These are phyloP conservation scores for Plectrocnemia conspersa DNA, from an alignment of 1,140 invertebrate species.

Conservation along the genomic window DNA sequence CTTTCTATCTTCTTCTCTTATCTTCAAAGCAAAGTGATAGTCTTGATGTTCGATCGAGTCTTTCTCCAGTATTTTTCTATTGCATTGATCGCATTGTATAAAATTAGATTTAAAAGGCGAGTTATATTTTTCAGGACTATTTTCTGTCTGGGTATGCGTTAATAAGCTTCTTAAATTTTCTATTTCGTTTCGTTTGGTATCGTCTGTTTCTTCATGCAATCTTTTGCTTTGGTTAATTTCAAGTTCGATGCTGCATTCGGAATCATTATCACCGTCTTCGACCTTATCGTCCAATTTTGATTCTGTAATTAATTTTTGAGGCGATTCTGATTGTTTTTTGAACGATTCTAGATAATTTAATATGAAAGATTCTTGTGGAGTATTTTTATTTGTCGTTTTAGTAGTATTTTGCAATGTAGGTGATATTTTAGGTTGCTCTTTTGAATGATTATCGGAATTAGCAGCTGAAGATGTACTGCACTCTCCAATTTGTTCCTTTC, in stretches of 20 bases:
- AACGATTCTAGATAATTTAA: too few species aligned
- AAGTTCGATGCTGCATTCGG: slow-evolving; percentile 45
- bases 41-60: slow-evolving; percentile 54
- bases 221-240: slow-evolving; percentile 46
- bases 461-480: not conserved
- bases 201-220: slow-evolving; percentile 6
- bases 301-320: too few species aligned
- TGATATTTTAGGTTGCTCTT: not conserved
- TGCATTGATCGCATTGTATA: slow-evolving; percentile 50
- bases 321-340: too few species aligned
- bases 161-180: not conserved
- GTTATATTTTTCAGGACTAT: slow-evolving; percentile 27
- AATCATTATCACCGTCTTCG: too few species aligned
- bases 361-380: too few species aligned
- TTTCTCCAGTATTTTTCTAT: slow-evolving; percentile 46
- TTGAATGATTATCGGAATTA: not conserved
- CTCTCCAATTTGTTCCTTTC: not conserved
- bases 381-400: too few species aligned
- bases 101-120: slow-evolving; percentile 25
- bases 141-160: slow-evolving; percentile 39
- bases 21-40: slow-evolving; percentile 56
- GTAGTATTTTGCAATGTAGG: slow-evolving; percentile 38
- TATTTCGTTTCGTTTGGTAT: not conserved
- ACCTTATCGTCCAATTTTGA: too few species aligned
- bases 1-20: slow-evolving; percentile 53